Evolutionary conservation across 2,797 vertebrate species (phyloP), one percentile per base, ranked within the genome.

Genomic region (Anguilla megastoma): DNA sequence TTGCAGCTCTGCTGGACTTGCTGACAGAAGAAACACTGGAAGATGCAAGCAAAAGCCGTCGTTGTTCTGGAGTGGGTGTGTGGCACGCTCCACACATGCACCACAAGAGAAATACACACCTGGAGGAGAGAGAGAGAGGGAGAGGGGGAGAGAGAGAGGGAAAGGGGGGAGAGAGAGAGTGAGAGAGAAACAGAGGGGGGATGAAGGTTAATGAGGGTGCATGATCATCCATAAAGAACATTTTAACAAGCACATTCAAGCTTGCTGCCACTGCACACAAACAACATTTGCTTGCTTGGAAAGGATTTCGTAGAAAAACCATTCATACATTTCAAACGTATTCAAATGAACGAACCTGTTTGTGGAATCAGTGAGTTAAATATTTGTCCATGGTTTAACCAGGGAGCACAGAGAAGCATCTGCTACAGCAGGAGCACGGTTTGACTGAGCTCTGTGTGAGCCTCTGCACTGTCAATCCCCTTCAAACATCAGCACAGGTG

Each of bases 21-120:
- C 97, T 97, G 98, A 97, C 98, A 98, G 95, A 97, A 97, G 95
- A 98, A 97, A 95, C 98, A 98, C 98, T 97, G 98, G 96, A 97
- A 96, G 95, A 98, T 94, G 96, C 98, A 97, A 93, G 97, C 97
- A 96, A 98, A 98, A 97, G 98, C 98, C 98, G 98, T 97, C 91
- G 98, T 97, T 95, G 98, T 97, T 95, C 94, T 94, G 96, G 95
- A 97, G 96, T 95, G 97, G 95, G 97, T 96, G 98, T 97, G 97
- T 96, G 96, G 98, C 94, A 94, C 95, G 93, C 95, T 97, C 98
- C 98, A 98, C 98, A 98, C 98, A 93, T 93, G 94, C 93, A 95
- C 97, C 97, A 95, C 93, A 88, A 94, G 96, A 97, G 97, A 97
- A 97, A 97, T 94, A 93, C 95, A 95, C 92, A 97, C 97, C 98